phyloP scores from a whole-genome alignment of 2,113 vertebrate species.

The Rhizomys pruinosus region DNA sequence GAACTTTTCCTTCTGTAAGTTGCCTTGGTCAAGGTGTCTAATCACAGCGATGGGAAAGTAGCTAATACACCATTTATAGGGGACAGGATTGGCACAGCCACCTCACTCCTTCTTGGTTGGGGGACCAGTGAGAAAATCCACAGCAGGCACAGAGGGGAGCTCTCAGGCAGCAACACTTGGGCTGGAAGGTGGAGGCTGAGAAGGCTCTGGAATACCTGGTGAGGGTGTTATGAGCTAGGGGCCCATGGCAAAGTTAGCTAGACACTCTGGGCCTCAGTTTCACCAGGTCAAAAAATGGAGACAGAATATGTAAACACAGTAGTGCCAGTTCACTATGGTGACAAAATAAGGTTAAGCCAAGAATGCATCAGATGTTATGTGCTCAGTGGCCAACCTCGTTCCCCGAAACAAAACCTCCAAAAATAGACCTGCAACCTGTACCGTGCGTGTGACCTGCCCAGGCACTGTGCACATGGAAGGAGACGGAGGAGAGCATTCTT shows the following conservation, averaged over 20 bases:
- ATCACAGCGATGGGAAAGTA: too few species aligned
- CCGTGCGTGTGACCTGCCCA: background rate
- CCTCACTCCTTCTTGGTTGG: background rate
- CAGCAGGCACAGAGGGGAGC: background rate
- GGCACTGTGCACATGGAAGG: accelerated
- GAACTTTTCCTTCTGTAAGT: too few species aligned
- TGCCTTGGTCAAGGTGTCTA: too few species aligned
- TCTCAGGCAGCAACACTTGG: background rate
- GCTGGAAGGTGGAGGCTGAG: background rate
- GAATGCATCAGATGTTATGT: background rate
- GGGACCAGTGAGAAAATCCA: background rate
- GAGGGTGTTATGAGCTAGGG: background rate
- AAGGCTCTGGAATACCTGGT: background rate
- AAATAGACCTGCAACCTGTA: background rate
- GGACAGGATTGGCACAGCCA: background rate
- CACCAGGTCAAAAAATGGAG: background rate
- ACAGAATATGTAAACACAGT: background rate
- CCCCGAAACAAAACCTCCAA: background rate
- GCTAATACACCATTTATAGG: too few species aligned
- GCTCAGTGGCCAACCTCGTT: background rate
- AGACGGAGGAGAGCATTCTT: background rate
- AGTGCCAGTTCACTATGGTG: accelerated
- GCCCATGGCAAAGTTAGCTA: background rate
- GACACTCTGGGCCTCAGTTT: background rate
- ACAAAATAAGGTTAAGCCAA: background rate